Conservation (phyloP, 1,140 invertebrate genomes). For the Pseudomyrmex concolor region DNA sequence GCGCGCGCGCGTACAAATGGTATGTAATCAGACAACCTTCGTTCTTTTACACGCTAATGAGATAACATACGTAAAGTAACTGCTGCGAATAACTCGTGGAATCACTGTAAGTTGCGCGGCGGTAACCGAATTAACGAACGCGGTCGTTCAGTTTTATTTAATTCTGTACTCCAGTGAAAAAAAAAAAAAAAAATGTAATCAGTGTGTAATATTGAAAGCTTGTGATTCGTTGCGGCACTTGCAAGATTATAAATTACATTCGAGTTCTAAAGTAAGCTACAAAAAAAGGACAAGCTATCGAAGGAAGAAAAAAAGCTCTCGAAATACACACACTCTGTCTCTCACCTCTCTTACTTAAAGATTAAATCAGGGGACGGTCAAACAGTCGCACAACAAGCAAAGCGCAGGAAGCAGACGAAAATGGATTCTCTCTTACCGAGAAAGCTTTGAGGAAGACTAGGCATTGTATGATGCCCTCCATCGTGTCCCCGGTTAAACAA, state of each 20-base stretch:
- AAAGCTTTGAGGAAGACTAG: slow-evolving; percentile 96
- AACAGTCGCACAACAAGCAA: neutral
- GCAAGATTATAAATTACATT: no score
- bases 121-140: neutral
- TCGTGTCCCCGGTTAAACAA: slow-evolving; percentile 94
- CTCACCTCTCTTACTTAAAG: neutral
- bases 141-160: neutral
- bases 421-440: slow-evolving; percentile 89
- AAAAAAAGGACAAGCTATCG: no score
- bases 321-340: no score
- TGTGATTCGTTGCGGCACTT: no score
- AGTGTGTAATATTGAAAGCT: no score
- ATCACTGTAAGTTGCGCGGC: neutral
- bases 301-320: no score
- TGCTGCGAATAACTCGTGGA: slow-evolving; percentile 7
- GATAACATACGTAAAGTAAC: slow-evolving; percentile 40
- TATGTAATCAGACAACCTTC: slow-evolving; percentile 2
- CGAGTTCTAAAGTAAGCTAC: no score
- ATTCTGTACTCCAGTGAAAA: neutral
- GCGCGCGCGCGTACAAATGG: slow-evolving; percentile 6
- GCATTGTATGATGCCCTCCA: slow-evolving; percentile 96
- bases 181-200: neutral
- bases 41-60: slow-evolving; percentile 24
- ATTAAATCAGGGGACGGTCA: neutral
- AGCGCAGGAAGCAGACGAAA: neutral